These are phyloP conservation scores for Sclerodermus sp. DNA, from an alignment of 2,888 invertebrate genomes.

Conservation along the genomic window DNA sequence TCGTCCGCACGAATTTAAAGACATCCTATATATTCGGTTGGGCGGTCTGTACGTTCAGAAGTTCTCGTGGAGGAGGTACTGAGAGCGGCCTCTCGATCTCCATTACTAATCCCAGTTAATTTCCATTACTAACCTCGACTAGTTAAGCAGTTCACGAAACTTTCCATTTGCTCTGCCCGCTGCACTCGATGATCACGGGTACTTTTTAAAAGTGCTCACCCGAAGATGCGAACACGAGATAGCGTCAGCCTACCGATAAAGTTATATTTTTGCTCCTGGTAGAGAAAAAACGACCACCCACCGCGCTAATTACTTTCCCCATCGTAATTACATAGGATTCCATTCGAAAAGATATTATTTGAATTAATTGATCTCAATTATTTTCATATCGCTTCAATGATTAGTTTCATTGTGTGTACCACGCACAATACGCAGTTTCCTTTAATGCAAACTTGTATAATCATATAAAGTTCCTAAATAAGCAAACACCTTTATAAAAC, in stretches of 20 bases:
- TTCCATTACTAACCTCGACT: slow-evolving; percentile 20
- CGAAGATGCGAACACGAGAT: neutral
- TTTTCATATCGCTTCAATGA: too few species aligned
- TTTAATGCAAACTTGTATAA: too few species aligned
- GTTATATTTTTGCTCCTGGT: neutral
- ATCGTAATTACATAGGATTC: neutral
- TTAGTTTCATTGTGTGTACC: too few species aligned
- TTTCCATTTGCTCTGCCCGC: slow-evolving; percentile 3
- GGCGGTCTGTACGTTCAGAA: slow-evolving; percentile 15
- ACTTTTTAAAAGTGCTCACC: neutral
- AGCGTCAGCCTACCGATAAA: neutral
- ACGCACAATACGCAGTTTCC: too few species aligned
- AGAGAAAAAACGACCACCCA: neutral
- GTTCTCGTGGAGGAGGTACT: slow-evolving; percentile 19
- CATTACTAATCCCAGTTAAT: slow-evolving; percentile 30
- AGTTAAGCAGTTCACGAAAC: slow-evolving; percentile 13
- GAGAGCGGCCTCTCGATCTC: slow-evolving; percentile 14
- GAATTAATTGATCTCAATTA: neutral
- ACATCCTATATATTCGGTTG: too few species aligned
- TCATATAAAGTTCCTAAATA: too few species aligned
- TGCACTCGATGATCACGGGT: neutral
- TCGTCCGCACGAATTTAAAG: too few species aligned
- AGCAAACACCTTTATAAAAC: too few species aligned
- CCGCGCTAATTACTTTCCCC: neutral
- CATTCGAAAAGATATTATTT: neutral